phyloP scores from a whole-genome alignment of 2,888 invertebrate species.

The Teleogryllus oceanicus region DNA sequence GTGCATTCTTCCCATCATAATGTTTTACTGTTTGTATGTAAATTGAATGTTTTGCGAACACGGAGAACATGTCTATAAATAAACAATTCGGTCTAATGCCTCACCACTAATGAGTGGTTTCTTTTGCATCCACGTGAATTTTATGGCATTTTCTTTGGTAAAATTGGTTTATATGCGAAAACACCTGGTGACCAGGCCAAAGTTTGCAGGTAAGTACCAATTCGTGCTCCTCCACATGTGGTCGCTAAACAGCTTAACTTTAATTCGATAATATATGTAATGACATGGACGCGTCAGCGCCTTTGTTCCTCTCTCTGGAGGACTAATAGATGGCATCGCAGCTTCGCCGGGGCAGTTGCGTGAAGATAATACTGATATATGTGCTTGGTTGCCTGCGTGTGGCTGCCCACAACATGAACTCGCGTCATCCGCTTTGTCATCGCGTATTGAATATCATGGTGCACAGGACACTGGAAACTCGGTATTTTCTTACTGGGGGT shows the following conservation, averaged over 20 bases:
- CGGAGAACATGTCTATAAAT: too few species aligned
- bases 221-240: neutral
- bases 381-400: neutral
- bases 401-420: neutral
- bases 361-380: neutral
- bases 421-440: neutral
- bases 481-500: too few species aligned
- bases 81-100: too few species aligned
- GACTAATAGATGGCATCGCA: neutral
- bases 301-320: neutral
- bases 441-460: too few species aligned
- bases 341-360: neutral
- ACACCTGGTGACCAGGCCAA: neutral
- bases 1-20: too few species aligned
- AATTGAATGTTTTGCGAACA: too few species aligned
- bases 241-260: neutral
- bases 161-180: too few species aligned
- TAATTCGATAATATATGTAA: slow-evolving; percentile 2
- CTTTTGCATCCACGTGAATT: too few species aligned
- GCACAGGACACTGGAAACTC: too few species aligned
- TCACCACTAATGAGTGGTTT: too few species aligned
- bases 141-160: too few species aligned
- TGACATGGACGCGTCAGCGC: neutral
- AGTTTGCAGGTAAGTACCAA: neutral
- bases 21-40: too few species aligned